A percentile compares a stretch with the other conserved stretches of the same genome.
phyloP scores from a whole-genome alignment of 2,888 invertebrate genomes.

The Ptilodon capucinus region DNA sequence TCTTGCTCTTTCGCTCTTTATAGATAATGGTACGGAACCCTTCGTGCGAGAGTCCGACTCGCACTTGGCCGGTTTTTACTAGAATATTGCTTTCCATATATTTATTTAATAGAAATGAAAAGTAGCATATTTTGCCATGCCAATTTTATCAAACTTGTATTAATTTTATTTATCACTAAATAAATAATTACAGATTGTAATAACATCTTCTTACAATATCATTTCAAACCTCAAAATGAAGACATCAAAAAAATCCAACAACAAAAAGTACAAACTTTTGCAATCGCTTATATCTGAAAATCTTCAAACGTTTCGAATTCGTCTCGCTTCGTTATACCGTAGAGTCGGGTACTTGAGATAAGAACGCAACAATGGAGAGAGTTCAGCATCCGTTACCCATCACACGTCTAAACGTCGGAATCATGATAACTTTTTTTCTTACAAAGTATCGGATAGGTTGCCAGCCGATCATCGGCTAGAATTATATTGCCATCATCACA shows the following conservation, averaged over 20 bases:
- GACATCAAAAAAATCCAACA: neutral
- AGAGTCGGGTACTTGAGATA: slow-evolving; percentile 4
- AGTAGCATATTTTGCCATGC: too few species aligned
- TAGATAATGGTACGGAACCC: too few species aligned
- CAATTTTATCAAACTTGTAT: too few species aligned
- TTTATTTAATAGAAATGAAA: too few species aligned
- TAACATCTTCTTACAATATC: neutral
- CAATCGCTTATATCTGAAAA: neutral
- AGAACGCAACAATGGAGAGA: slow-evolving; percentile 16
- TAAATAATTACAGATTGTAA: too few species aligned
- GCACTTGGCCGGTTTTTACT: too few species aligned
- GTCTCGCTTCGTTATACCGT: slow-evolving; percentile 9
- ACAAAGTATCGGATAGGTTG: slow-evolving; percentile 8
- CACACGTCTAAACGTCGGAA: slow-evolving; percentile 5
- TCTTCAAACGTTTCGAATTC: slow-evolving; percentile 2
- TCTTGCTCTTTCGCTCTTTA: too few species aligned
- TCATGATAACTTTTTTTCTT: slow-evolving; percentile 9
- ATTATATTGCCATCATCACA: slow-evolving; percentile 1
- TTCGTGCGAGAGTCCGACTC: too few species aligned
- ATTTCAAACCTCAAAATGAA: neutral
- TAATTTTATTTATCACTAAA: too few species aligned
- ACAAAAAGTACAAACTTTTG: neutral
- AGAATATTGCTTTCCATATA: too few species aligned
- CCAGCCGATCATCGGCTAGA: slow-evolving; percentile 3
- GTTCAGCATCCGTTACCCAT: slow-evolving; percentile 9